Evolutionary conservation across 2,113 vertebrate genomes (phyloP).

Genomic region (Erythrocebus patas): DNA sequence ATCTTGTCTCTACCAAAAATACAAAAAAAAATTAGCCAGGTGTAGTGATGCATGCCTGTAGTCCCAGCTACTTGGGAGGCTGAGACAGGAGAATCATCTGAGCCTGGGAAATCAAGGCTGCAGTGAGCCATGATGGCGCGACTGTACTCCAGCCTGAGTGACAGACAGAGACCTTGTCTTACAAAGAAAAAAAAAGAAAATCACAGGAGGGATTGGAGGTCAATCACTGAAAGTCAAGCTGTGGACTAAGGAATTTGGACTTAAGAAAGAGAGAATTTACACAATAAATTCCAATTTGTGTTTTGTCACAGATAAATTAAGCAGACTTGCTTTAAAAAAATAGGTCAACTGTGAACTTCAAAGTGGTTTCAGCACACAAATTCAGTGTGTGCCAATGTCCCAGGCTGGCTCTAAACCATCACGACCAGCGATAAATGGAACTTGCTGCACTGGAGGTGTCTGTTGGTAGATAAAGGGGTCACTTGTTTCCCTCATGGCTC

Average conservation of each 20-base stretch:
- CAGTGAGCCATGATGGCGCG: not conserved
- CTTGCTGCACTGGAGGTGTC: accelerated
- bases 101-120: not conserved
- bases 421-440: not conserved
- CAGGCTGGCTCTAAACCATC: not conserved
- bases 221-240: not conserved
- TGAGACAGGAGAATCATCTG: not conserved
- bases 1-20: not conserved
- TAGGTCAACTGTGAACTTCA: not conserved
- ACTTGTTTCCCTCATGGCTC: not conserved
- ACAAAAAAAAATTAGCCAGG: no score
- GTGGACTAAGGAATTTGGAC: not conserved
- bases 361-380: not conserved
- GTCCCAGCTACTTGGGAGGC: not conserved
- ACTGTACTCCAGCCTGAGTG: not conserved
- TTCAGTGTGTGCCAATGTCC: not conserved
- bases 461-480: not conserved
- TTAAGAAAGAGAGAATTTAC: not conserved
- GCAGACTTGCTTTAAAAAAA: not conserved
- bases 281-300: not conserved
- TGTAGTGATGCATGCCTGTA: not conserved
- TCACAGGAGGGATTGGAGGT: not conserved
- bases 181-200: not conserved
- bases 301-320: not conserved
- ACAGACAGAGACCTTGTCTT: not conserved